phyloP scores from a whole-genome alignment of 2,888 invertebrate species.

The Scrobipalpa costella region DNA sequence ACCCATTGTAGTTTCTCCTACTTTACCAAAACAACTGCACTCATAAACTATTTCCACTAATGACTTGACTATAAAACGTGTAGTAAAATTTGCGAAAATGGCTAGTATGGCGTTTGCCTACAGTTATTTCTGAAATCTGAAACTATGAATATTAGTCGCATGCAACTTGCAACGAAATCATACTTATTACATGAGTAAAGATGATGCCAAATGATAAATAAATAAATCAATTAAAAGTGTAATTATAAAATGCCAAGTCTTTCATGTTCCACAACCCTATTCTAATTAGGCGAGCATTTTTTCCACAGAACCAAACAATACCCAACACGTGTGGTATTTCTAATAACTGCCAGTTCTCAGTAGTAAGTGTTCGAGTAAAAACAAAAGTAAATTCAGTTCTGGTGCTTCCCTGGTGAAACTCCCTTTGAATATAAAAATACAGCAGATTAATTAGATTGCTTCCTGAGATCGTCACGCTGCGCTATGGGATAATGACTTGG shows the following conservation, averaged over 20 bases:
- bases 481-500: slow-evolving; percentile 22
- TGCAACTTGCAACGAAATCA: no score
- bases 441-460: slow-evolving; percentile 65
- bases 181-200: no score
- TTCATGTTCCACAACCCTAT: background rate
- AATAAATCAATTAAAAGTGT: no score
- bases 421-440: slow-evolving; percentile 29
- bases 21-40: background rate
- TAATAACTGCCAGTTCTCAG: slow-evolving; percentile 8
- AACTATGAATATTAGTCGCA: no score
- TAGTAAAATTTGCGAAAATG: background rate
- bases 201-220: no score
- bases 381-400: slow-evolving; percentile 29
- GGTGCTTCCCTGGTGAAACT: slow-evolving; percentile 34
- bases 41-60: slow-evolving; percentile 1
- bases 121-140: background rate
- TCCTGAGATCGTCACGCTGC: slow-evolving; percentile 53
- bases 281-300: background rate
- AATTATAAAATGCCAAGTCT: background rate
- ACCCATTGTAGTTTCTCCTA: background rate
- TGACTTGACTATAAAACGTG: background rate
- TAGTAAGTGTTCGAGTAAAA: slow-evolving; percentile 8
- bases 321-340: slow-evolving; percentile 13
- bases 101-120: background rate
- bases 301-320: slow-evolving; percentile 1